phyloP scores from a whole-genome alignment of 2,797 vertebrate genomes.

The Lepus oiostolus region DNA sequence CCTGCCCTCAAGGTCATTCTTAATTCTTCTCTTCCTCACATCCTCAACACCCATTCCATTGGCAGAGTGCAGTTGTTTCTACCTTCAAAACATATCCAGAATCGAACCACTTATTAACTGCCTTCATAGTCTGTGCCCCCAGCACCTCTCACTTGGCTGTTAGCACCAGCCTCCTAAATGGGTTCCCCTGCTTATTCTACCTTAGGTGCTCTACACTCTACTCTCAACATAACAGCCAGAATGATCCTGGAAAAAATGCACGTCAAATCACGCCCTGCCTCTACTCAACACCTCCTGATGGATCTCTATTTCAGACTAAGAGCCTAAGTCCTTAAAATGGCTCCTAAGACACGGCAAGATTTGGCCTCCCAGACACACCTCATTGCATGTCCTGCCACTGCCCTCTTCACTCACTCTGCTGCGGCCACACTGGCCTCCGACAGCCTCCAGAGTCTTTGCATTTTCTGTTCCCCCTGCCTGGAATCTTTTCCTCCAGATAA shows the following conservation, averaged over 20 bases:
- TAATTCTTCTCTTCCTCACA: not conserved
- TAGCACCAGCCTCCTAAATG: not conserved
- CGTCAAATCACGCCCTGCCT: not conserved
- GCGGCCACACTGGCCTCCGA: not conserved
- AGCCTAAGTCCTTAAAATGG: not conserved
- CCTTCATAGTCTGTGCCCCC: not conserved
- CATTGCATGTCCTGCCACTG: not conserved
- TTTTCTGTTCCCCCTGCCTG: not conserved
- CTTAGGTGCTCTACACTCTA: not conserved
- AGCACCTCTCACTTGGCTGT: not conserved
- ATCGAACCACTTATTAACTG: not conserved
- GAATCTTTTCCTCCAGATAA: not conserved
- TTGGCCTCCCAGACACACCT: not conserved
- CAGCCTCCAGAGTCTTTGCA: slow-evolving; percentile 18
- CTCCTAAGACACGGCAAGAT: not conserved
- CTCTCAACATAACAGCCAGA: not conserved
- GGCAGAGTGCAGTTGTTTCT: not conserved
- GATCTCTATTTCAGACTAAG: not conserved
- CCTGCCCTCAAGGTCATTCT: not conserved
- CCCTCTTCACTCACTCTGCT: not conserved
- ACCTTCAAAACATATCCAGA: slow-evolving; percentile 32
- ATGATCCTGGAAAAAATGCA: not conserved
- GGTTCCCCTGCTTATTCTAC: not conserved
- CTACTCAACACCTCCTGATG: not conserved
- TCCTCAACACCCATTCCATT: not conserved